Percentiles rank a stretch among this genome's conserved stretches.
These are phyloP conservation scores for Ginglymostoma cirratum DNA, from an alignment of 2,113 vertebrate species.

Conservation along the genomic window DNA sequence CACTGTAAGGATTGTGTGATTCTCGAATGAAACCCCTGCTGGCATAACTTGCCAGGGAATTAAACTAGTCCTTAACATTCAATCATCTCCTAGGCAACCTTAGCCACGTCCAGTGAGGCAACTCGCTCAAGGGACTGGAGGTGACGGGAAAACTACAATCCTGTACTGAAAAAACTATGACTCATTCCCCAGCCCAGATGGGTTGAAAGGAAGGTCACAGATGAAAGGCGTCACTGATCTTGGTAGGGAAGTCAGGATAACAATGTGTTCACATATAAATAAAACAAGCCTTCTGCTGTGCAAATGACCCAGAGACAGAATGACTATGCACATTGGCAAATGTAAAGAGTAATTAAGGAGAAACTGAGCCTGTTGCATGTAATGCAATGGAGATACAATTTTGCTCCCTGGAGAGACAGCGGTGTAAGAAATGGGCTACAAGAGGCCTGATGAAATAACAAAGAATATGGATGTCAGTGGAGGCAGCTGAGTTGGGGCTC, in stretches of 20 bases:
- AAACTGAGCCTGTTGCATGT: not conserved
- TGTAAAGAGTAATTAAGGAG: not conserved
- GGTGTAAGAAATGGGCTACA: not conserved
- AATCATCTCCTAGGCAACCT: not conserved
- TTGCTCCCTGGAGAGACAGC: not conserved
- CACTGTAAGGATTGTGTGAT: too few species aligned
- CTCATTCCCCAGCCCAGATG: not conserved
- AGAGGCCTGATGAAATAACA: not conserved
- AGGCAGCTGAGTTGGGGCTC: not conserved
- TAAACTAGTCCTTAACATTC: not conserved
- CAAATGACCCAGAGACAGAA: not conserved
- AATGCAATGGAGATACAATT: not conserved
- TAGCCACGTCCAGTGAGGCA: not conserved
- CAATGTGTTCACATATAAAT: not conserved
- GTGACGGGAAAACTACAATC: not conserved
- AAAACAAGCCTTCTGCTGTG: not conserved
- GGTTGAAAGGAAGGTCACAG: not conserved
- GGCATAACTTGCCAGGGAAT: not conserved
- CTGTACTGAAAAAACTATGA: not conserved
- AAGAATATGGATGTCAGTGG: not conserved
- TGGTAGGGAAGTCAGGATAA: not conserved
- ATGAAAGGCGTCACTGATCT: not conserved
- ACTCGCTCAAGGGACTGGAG: not conserved
- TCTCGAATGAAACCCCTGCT: not conserved
- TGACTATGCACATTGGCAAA: not conserved